Evolutionary conservation across 30 jellyfish, hydroid and myxozoan genomes (phyloP), one percentile per base, ranked within the genome.

Genomic region (Clytia hemisphaerica): DNA sequence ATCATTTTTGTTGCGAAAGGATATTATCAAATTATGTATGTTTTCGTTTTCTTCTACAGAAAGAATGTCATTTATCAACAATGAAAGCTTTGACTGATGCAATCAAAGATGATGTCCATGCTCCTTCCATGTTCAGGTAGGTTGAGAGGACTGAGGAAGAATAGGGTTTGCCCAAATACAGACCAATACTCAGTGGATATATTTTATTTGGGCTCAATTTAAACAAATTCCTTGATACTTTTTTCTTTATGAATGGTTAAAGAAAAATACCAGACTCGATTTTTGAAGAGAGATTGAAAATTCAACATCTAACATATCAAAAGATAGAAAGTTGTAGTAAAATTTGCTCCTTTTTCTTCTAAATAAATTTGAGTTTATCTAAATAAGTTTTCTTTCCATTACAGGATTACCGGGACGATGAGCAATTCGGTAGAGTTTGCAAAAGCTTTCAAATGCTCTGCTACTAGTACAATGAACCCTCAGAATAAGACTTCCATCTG

Each of bases 41-140:
- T n/a, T n/a, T n/a, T n/a, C n/a, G n/a, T 4, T 34, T 67, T 6
- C 7, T 7, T 6, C 70, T 60, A 44, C 58, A 89, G 98, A 89
- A 89, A 72, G 98, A 89, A 62, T 89, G 98, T 34, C 98, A 89
- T 49, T 71, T 72, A 48, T 89, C 98, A 16, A 89, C 98, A 36
- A 85, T 76, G 65, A 84, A 89, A 51, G 98, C 98, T 19, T 57
- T 89, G 2, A 88, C 68, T 6, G 98, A 89, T 53, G 84, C 98
- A 26, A 80, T 89, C 72, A 89, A 89, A 76, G 98, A 89, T 51
- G 98, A 89, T 54, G 98, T 89, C 4, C 98, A 89, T 44, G 98
- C 98, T 2, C 98, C 98, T 46, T 89, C 98, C 27, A 89, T 89
- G 98, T 89, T 89, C 55, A 81, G 98, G 98, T 89, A 26, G 37